Conservation (phyloP, 2,797 vertebrate species). For the Pseudotriccus pelzelni region DNA sequence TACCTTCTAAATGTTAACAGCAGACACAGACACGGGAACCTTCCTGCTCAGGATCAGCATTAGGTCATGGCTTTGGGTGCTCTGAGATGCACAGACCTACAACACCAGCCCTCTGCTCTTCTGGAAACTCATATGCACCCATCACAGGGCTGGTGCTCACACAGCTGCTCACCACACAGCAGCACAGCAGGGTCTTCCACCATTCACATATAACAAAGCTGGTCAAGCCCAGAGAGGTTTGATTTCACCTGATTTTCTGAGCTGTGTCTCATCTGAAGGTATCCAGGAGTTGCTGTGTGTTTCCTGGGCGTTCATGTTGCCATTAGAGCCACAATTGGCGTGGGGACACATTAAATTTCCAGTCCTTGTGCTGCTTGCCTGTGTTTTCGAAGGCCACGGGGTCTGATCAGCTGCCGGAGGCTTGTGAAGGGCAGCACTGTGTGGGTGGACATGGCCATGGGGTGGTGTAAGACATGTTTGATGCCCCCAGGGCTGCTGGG, state of each 20-base stretch:
- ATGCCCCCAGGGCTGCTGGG: neutral
- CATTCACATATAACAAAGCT: accelerated
- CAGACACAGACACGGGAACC: neutral
- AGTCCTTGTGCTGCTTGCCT: neutral
- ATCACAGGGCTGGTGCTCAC: neutral
- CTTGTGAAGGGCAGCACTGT: neutral
- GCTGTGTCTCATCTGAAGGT: neutral
- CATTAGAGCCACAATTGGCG: neutral
- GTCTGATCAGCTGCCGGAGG: neutral
- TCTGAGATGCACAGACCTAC: accelerated
- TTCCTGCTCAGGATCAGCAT: neutral
- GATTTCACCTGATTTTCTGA: neutral
- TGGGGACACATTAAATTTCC: neutral
- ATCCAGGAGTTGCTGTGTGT: neutral
- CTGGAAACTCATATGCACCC: neutral
- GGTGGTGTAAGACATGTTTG: neutral
- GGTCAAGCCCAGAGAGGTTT: neutral
- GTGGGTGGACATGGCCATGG: neutral
- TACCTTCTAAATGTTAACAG: slow-evolving; percentile 53
- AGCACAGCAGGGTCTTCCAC: neutral
- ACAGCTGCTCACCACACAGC: neutral
- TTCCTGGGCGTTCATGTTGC: neutral
- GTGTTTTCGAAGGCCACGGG: neutral
- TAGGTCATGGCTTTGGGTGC: neutral
- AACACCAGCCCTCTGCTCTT: neutral